Evolutionary conservation across 2,888 invertebrate species (phyloP).

Genomic region (Myopa tessellatipennis): DNA sequence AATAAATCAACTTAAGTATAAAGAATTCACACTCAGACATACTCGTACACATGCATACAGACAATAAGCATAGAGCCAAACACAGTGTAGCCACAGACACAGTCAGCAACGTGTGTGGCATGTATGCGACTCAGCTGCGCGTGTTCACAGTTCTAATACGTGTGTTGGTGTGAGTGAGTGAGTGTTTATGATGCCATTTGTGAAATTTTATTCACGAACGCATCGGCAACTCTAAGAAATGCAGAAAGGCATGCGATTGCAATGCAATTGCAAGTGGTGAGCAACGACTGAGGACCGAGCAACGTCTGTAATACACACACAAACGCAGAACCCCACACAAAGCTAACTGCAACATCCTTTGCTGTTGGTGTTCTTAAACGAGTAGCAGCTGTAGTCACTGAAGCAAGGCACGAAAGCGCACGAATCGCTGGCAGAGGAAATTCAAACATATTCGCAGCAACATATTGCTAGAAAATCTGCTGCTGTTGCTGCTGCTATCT

Average conservation of each 20-base stretch:
- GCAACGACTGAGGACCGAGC: too few species aligned
- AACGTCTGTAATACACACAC: too few species aligned
- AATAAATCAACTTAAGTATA: constrained; percentile 20
- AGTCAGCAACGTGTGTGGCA: background rate
- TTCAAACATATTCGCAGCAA: background rate
- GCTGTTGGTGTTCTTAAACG: background rate
- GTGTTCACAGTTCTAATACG: constrained; percentile 5
- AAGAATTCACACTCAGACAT: background rate
- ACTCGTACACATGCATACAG: background rate
- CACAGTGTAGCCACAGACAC: background rate
- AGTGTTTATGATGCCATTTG: constrained; percentile 28
- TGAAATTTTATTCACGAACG: constrained; percentile 27
- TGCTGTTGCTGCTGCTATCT: background rate
- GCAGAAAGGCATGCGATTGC: constrained; percentile 11
- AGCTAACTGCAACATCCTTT: constrained; percentile 12
- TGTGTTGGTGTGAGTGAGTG: constrained; percentile 15
- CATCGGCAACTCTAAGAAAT: constrained; percentile 23
- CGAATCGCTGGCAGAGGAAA: background rate
- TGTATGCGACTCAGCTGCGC: background rate
- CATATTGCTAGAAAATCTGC: background rate
- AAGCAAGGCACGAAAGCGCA: constrained; percentile 27
- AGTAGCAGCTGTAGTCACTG: background rate
- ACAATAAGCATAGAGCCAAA: background rate
- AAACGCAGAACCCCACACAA: too few species aligned
- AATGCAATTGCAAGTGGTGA: background rate